phyloP scores from a whole-genome alignment of 1,140 invertebrate genomes.

The Trinorchestia longiramus region DNA sequence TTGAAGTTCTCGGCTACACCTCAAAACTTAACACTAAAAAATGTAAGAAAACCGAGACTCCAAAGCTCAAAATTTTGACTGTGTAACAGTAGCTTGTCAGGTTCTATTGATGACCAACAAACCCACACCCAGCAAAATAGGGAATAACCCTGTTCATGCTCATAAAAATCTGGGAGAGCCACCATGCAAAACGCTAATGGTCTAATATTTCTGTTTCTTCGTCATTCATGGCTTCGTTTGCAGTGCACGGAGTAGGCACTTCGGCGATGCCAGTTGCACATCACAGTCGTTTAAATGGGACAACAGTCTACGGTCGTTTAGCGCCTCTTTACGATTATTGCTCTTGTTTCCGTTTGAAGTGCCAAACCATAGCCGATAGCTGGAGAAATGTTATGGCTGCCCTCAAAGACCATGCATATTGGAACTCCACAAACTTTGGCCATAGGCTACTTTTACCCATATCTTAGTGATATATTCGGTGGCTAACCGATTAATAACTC shows the following conservation, averaged over 20 bases:
- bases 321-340: slow-evolving; percentile 51
- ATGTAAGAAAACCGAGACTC: not conserved
- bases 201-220: not conserved
- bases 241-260: not conserved
- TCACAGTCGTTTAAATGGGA: slow-evolving; percentile 18
- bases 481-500: not conserved
- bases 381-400: slow-evolving; percentile 9
- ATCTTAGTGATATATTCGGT: not conserved
- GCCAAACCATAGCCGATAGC: slow-evolving; percentile 30
- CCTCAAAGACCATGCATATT: not conserved
- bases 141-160: not conserved
- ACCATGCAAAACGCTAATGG: not conserved
- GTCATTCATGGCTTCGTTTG: not conserved
- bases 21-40: not conserved
- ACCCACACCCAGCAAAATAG: not conserved
- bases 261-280: not conserved
- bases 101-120: not conserved
- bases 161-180: not conserved
- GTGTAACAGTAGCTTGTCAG: not conserved
- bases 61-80: not conserved
- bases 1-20: not conserved
- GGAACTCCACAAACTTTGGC: not conserved
- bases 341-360: slow-evolving; percentile 35
- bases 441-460: not conserved
- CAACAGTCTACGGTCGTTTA: slow-evolving; percentile 43